A percentile compares a stretch with the other conserved stretches of the same genome.
phyloP scores from a whole-genome alignment of 2,797 vertebrate genomes.

The Coreius guichenoti region DNA sequence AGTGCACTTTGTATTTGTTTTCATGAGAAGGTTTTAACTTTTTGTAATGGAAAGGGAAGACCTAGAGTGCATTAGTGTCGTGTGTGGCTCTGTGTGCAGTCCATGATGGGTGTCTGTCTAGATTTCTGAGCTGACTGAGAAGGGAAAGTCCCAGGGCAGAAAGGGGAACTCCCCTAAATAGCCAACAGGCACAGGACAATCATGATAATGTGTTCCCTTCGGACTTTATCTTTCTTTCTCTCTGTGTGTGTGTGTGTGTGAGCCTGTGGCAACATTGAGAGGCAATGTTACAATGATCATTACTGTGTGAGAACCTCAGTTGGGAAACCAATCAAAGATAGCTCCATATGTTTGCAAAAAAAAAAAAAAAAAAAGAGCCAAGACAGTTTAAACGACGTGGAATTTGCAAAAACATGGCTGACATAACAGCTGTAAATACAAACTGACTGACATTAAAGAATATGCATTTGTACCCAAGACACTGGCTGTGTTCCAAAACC shows the following conservation, averaged over 20 bases:
- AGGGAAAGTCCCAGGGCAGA: background rate
- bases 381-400: background rate
- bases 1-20: background rate
- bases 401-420: background rate
- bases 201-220: background rate
- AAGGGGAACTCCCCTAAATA: background rate
- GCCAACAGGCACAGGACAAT: background rate
- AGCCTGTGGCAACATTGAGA: too few relatives aligned
- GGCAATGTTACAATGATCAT: background rate
- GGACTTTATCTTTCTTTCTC: too few relatives aligned
- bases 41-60: background rate
- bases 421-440: background rate
- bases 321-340: background rate
- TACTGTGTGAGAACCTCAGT: background rate
- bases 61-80: background rate
- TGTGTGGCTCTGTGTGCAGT: background rate
- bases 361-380: background rate
- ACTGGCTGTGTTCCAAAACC: background rate
- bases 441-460: too few relatives aligned
- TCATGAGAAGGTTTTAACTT: background rate
- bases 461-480: background rate
- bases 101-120: slow-evolving; percentile 7
- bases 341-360: background rate
- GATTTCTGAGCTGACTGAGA: background rate
- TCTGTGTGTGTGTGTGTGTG: background rate